Conservation (phyloP, 2,888 invertebrate species). For the Octodonta nipae region DNA sequence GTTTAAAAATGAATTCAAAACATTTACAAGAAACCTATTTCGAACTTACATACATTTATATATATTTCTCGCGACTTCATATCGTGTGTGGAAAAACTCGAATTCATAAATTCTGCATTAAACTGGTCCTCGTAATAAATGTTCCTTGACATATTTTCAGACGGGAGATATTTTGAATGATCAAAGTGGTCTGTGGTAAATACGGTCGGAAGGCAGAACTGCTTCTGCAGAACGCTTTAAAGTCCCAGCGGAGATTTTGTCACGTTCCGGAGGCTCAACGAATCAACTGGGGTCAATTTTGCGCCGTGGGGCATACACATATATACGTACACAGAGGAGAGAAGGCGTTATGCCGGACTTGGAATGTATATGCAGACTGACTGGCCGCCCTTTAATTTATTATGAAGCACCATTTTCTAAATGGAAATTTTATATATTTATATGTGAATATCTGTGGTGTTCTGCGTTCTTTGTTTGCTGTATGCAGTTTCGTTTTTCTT, state of each 20-base stretch:
- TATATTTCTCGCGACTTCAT: too few relatives aligned
- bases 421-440: slow-evolving; percentile 38
- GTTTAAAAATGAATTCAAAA: too few relatives aligned
- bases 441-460: slow-evolving; percentile 29
- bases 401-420: slow-evolving; percentile 35
- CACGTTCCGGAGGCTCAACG: slow-evolving; percentile 32
- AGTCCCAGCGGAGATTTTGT: slow-evolving; percentile 38
- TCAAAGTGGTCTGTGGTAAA: slow-evolving; percentile 13
- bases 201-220: slow-evolving; percentile 9
- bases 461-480: too few relatives aligned
- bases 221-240: slow-evolving; percentile 19
- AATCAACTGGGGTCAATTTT: slow-evolving; percentile 26
- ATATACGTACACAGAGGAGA: slow-evolving; percentile 9
- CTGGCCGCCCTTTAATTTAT: slow-evolving; percentile 34
- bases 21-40: too few relatives aligned
- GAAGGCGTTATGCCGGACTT: too few relatives aligned
- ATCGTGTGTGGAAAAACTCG: too few relatives aligned
- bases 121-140: too few relatives aligned
- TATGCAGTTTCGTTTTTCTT: too few relatives aligned
- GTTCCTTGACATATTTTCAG: slow-evolving; percentile 17
- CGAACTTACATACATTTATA: too few relatives aligned
- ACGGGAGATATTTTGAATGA: slow-evolving; percentile 20
- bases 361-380: slow-evolving; percentile 29
- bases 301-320: slow-evolving; percentile 13
- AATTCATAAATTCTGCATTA: too few relatives aligned